phyloP scores from a whole-genome alignment of 2,888 invertebrate species.

The Amiota minor region DNA sequence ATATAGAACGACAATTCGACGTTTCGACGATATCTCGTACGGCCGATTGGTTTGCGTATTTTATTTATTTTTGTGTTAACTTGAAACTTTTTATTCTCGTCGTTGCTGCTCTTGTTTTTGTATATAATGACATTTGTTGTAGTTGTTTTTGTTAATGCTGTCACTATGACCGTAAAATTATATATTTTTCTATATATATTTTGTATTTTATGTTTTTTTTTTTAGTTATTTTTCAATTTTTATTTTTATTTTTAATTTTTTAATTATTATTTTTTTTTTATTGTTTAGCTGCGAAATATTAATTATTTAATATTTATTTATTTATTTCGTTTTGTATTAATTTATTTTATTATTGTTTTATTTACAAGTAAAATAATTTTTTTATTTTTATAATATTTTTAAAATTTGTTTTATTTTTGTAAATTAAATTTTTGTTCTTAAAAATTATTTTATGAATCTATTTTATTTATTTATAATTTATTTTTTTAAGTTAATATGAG shows the following conservation, averaged over 20 bases:
- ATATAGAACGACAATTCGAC: too few species aligned
- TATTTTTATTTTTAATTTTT: slow-evolving; percentile 29
- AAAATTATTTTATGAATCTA: slow-evolving; percentile 30
- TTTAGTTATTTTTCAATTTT: slow-evolving; percentile 25
- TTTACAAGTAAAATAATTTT: slow-evolving; percentile 33
- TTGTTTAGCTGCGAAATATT: too few species aligned
- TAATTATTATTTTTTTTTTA: slow-evolving; percentile 23
- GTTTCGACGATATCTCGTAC: too few species aligned
- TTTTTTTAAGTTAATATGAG: not conserved
- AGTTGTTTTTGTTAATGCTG: slow-evolving; percentile 3
- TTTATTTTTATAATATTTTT: slow-evolving; percentile 12
- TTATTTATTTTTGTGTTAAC: slow-evolving; percentile 30
- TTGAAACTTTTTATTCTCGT: slow-evolving; percentile 24
- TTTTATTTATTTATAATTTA: slow-evolving; percentile 26
- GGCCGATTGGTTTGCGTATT: not conserved
- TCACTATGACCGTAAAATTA: slow-evolving; percentile 6
- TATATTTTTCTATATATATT: not conserved
- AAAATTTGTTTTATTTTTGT: slow-evolving; percentile 30
- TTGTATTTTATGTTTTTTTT: slow-evolving; percentile 11
- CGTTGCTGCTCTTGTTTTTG: slow-evolving; percentile 5
- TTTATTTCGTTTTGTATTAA: slow-evolving; percentile 24
- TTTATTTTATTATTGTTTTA: slow-evolving; percentile 22
- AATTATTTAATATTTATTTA: slow-evolving; percentile 27
- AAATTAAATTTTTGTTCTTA: too few species aligned
- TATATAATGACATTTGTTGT: slow-evolving; percentile 23